Conservation (phyloP, 2,113 vertebrate genomes). For the Cyanistes caeruleus region DNA sequence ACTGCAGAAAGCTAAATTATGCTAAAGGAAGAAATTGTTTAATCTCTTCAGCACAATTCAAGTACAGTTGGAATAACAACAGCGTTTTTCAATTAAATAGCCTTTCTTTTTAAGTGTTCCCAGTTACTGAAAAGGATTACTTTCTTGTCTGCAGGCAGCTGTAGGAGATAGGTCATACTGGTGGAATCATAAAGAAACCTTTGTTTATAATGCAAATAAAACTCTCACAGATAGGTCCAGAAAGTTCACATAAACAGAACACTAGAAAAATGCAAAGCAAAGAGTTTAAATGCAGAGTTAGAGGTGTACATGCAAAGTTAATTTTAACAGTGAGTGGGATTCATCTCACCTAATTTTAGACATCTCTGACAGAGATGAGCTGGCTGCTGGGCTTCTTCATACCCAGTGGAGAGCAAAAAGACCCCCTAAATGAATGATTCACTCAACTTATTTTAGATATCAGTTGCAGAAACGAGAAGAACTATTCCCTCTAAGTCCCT, state of each 20-base stretch:
- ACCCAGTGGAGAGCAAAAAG: neutral
- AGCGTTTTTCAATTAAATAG: neutral
- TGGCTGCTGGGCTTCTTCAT: neutral
- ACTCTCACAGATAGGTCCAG: neutral
- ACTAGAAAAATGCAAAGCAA: neutral
- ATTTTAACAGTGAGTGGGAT: constrained; percentile 32
- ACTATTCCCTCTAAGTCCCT: neutral
- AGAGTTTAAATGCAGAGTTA: neutral
- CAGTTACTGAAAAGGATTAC: neutral
- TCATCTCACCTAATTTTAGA: constrained; percentile 18
- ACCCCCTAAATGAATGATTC: neutral
- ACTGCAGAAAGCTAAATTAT: neutral
- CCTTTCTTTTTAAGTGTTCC: neutral
- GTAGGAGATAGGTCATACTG: neutral
- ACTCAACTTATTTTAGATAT: constrained; percentile 10
- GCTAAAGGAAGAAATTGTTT: neutral
- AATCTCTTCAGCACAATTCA: neutral
- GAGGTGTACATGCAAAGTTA: neutral
- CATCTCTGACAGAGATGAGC: neutral
- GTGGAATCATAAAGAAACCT: neutral
- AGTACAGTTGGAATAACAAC: neutral
- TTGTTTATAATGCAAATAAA: neutral
- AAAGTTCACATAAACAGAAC: neutral
- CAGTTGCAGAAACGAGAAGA: neutral
- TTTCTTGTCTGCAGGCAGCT: neutral